Conservation (phyloP, 92 coral and sea anemone genomes). For the Scolanthus callimorphus region DNA sequence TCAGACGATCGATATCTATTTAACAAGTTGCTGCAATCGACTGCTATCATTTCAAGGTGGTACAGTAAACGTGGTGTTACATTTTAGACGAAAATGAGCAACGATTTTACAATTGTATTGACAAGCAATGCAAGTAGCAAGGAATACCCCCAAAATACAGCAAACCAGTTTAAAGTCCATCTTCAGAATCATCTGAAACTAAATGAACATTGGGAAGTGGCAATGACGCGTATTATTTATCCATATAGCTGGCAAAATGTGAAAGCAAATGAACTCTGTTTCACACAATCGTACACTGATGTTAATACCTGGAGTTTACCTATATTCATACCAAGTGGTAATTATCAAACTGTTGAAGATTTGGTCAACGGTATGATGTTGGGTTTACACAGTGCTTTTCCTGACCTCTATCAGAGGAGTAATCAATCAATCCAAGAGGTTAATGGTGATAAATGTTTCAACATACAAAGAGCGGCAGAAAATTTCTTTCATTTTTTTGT, state of each 20-base stretch:
- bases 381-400: neutral
- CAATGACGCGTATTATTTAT: slow-evolving; percentile 9
- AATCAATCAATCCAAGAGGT: neutral
- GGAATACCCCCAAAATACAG: too few relatives aligned
- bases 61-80: too few relatives aligned
- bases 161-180: too few relatives aligned
- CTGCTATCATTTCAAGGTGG: too few relatives aligned
- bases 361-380: neutral
- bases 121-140: slow-evolving; percentile 6
- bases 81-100: slow-evolving; percentile 6
- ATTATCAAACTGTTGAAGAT: neutral
- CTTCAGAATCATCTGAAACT: slow-evolving; percentile 1
- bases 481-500: neutral
- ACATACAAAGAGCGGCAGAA: slow-evolving; percentile 1
- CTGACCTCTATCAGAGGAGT: slow-evolving; percentile 2
- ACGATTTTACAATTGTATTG: slow-evolving; percentile 6
- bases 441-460: slow-evolving; percentile 2
- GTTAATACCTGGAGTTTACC: too few relatives aligned
- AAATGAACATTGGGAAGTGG: slow-evolving; percentile 15
- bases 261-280: too few relatives aligned
- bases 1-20: too few relatives aligned
- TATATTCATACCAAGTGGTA: slow-evolving; percentile 14
- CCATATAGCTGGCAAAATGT: slow-evolving; percentile 14
- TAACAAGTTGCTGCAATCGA: too few relatives aligned
- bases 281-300: too few relatives aligned